Percentiles rank a stretch among this genome's conserved stretches.
Conservation (phyloP, 2,113 vertebrate species). For the Colistium nudipinnis region DNA sequence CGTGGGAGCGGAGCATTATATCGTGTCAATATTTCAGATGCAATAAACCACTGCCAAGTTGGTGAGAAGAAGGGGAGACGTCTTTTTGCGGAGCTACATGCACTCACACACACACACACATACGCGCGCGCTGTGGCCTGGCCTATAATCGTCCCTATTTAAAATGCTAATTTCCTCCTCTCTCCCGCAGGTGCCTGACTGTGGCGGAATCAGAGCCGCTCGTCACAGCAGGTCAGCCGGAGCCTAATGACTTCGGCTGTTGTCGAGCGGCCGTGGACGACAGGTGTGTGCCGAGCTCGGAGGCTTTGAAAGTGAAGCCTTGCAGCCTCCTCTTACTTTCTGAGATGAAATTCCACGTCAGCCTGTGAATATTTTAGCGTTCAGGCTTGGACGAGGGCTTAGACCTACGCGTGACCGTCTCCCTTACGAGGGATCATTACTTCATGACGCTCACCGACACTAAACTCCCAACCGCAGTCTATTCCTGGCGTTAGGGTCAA, state of each 20-base stretch:
- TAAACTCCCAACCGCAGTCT: constrained; percentile 12
- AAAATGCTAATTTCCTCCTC: constrained; percentile 74
- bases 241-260: constrained; percentile 66
- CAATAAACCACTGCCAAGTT: constrained; percentile 34
- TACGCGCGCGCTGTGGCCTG: constrained; percentile 57
- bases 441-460: constrained; percentile 8
- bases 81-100: constrained; percentile 19
- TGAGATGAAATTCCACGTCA: constrained; percentile 42
- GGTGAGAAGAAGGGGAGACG: constrained; percentile 42
- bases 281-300: constrained; percentile 23
- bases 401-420: constrained; percentile 40
- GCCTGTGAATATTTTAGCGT: constrained; percentile 60
- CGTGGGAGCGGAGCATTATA: constrained; percentile 67
- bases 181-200: constrained; percentile 72
- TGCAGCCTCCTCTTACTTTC: constrained; percentile 26
- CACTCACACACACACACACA: constrained; percentile 27
- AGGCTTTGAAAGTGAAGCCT: constrained; percentile 45
- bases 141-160: constrained; percentile 76
- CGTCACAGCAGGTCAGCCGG: constrained; percentile 72
- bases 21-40: constrained; percentile 66
- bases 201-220: constrained; percentile 77
- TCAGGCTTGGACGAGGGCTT: constrained; percentile 20
- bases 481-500: constrained; percentile 9
- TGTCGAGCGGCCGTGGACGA: constrained; percentile 44
- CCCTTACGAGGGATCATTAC: constrained; percentile 53